These are phyloP conservation scores for Lamellibrachia satsuma DNA, from an alignment of 2,888 invertebrate genomes.

Conservation along the genomic window DNA sequence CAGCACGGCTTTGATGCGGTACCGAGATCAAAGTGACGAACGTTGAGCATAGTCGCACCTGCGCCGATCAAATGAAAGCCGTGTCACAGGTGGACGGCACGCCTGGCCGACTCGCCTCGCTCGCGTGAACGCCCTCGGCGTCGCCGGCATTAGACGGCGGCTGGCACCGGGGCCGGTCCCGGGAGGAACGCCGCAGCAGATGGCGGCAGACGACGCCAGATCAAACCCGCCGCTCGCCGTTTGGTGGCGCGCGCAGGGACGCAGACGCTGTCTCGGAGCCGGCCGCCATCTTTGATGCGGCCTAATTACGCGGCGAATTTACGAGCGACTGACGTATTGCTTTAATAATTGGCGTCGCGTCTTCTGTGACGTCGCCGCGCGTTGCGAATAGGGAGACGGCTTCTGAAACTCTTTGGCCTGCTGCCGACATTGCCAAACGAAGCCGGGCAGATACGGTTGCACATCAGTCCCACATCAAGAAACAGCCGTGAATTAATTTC, in stretches of 20 bases:
- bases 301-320: constrained; percentile 5
- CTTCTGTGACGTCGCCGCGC: background rate
- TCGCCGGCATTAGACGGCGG: background rate
- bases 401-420: background rate
- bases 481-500: background rate
- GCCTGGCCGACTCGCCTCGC: background rate
- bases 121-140: background rate
- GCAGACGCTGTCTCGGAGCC: background rate
- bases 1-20: background rate
- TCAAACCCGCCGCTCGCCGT: background rate
- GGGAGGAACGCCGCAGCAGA: background rate
- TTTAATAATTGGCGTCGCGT: background rate
- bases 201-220: background rate
- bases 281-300: constrained; percentile 11
- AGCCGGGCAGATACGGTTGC: background rate
- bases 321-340: constrained; percentile 3
- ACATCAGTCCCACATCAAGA: background rate
- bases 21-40: background rate
- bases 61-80: background rate
- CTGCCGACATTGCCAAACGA: background rate
- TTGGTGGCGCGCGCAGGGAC: background rate
- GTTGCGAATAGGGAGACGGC: background rate
- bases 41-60: background rate
- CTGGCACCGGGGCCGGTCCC: background rate
- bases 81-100: constrained; percentile 11